Percentiles rank a stretch among this genome's conserved stretches.
Conservation (phyloP, 2,797 vertebrate genomes). For the Parotocinclus haroldoi region DNA sequence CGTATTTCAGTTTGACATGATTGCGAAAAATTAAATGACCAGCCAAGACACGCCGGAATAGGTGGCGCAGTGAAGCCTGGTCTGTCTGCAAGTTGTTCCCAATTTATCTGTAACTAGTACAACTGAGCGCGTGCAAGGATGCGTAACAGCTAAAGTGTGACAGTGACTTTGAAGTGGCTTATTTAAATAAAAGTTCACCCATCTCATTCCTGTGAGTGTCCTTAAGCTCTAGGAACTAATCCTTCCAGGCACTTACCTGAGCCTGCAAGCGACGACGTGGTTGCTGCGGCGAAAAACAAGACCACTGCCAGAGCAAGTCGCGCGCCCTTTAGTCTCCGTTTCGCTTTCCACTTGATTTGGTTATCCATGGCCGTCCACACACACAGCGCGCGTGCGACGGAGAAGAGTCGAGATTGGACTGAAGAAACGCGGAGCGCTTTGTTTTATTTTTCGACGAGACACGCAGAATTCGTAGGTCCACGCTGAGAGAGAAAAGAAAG, state of each 20-base stretch:
- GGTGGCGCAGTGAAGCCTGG: slow-evolving; percentile 16
- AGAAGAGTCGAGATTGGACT: background rate
- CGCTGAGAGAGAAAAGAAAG: slow-evolving; percentile 61
- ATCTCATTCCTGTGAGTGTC: background rate
- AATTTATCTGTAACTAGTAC: background rate
- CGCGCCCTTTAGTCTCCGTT: slow-evolving; percentile 78
- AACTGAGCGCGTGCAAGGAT: background rate
- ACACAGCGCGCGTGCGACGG: slow-evolving; percentile 55
- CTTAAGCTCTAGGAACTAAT: background rate
- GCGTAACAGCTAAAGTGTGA: background rate
- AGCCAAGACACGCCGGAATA: background rate
- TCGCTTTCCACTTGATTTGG: slow-evolving; percentile 83
- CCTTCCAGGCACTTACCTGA: slow-evolving; percentile 68
- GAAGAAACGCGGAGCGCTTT: background rate
- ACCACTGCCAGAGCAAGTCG: slow-evolving; percentile 70
- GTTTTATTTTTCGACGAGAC: background rate
- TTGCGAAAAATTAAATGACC: background rate
- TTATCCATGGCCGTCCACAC: slow-evolving; percentile 77
- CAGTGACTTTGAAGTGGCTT: too few species aligned
- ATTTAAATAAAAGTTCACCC: background rate
- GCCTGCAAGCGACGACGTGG: slow-evolving; percentile 68
- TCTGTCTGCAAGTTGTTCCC: background rate
- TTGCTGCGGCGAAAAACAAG: slow-evolving; percentile 62
- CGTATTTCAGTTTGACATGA: too few species aligned
- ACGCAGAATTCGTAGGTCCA: slow-evolving; percentile 52